Conservation (phyloP, 2,797 vertebrate species). For the Xenentodon cancila region DNA sequence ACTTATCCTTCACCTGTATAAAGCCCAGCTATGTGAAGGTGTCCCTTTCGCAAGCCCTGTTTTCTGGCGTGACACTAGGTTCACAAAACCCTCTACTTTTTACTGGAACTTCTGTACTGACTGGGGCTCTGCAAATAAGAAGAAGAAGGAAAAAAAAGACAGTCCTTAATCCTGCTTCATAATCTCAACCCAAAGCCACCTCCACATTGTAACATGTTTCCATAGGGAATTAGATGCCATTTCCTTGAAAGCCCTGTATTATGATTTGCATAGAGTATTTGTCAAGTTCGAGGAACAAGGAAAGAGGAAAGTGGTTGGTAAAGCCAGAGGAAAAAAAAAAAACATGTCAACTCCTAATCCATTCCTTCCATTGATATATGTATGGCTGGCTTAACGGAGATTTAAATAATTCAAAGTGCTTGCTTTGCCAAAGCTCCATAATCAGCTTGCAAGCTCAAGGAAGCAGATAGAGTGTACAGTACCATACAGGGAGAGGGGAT, state of each 20-base stretch:
- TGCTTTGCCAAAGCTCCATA: conserved; percentile 85
- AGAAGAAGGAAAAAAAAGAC: background rate
- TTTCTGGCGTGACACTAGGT: conserved; percentile 45
- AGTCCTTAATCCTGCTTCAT: conserved; percentile 55
- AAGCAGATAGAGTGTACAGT: conserved; percentile 72
- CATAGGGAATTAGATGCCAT: conserved; percentile 47
- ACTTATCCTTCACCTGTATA: conserved; percentile 56
- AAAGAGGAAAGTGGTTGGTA: conserved; percentile 42
- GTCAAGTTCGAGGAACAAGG: conserved; percentile 41
- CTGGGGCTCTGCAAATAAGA: conserved; percentile 30
- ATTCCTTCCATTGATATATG: conserved; percentile 85
- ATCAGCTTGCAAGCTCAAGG: conserved; percentile 83
- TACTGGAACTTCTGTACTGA: conserved; percentile 35
- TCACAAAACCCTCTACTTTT: conserved; percentile 45
- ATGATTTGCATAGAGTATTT: conserved; percentile 50
- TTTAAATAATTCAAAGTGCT: conserved; percentile 92
- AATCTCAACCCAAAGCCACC: conserved; percentile 62
- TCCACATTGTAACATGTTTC: conserved; percentile 30
- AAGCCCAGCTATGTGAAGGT: conserved; percentile 56
- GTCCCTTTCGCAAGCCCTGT: conserved; percentile 18
- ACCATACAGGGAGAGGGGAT: conserved; percentile 66
- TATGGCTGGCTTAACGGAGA: conserved; percentile 85
- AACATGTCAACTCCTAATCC: conserved; percentile 78
- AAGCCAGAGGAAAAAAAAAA: conserved; percentile 49
- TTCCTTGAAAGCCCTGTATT: conserved; percentile 55